These are phyloP conservation scores for Fratercula arctica DNA, from an alignment of 2,797 vertebrate species.

Conservation along the genomic window DNA sequence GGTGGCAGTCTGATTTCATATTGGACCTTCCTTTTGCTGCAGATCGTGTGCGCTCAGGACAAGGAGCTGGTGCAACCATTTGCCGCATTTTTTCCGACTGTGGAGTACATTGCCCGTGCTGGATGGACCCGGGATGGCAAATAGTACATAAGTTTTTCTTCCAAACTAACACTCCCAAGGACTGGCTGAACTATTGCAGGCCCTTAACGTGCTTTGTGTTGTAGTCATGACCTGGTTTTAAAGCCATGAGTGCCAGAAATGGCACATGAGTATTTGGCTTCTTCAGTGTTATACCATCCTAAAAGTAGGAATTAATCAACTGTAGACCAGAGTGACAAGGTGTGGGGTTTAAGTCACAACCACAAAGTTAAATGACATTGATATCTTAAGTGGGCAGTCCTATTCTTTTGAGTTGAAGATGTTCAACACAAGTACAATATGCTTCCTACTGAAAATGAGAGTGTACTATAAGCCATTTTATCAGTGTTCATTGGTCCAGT, in stretches of 20 bases:
- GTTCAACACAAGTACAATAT: not conserved
- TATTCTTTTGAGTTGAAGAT: not conserved
- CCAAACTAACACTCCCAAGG: not conserved
- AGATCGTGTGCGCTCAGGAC: slow-evolving; percentile 88
- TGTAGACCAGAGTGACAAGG: not conserved
- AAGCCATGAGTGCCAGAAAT: not conserved
- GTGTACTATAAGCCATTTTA: not conserved
- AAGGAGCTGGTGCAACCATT: slow-evolving; percentile 93
- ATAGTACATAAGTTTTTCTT: slow-evolving; percentile 81
- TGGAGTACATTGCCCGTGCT: slow-evolving; percentile 94
- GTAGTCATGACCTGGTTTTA: not conserved
- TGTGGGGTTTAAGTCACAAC: not conserved
- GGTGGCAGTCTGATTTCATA: not conserved
- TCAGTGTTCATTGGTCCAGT: not conserved
- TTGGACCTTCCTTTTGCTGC: slow-evolving; percentile 9
- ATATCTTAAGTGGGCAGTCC: not conserved
- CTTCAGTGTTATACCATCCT: not conserved
- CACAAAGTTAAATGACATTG: not conserved
- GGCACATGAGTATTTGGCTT: not conserved
- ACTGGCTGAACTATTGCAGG: not conserved
- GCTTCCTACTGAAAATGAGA: not conserved
- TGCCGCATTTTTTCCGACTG: slow-evolving; percentile 85
- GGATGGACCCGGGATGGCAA: slow-evolving; percentile 96
- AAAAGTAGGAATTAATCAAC: not conserved
- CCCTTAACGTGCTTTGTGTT: rapidly evolving